Percentiles rank a stretch among this genome's conserved stretches.
Conservation (phyloP, 2,113 vertebrate genomes). For the Protomyctophum bolini region DNA sequence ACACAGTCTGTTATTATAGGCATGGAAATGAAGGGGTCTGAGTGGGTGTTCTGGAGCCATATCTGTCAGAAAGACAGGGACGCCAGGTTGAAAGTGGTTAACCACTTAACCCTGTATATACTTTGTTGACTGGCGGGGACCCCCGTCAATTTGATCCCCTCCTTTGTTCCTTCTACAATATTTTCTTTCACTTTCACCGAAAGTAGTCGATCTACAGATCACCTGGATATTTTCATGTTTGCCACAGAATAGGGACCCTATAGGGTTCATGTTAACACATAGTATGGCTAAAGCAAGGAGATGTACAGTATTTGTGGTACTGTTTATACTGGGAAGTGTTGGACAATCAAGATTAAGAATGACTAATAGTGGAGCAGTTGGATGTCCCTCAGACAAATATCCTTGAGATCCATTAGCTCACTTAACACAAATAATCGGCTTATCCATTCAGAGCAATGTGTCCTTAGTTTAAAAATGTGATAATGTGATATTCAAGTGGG, state of each 20-base stretch:
- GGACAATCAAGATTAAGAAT: slow-evolving; percentile 33
- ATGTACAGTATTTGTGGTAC: too few relatives aligned
- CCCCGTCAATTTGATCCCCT: too few relatives aligned
- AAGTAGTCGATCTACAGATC: too few relatives aligned
- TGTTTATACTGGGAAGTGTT: slow-evolving; percentile 21
- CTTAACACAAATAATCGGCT: slow-evolving; percentile 36
- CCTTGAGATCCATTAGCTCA: slow-evolving; percentile 40
- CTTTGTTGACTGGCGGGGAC: too few relatives aligned
- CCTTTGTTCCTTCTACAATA: too few relatives aligned
- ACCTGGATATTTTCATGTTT: too few relatives aligned
- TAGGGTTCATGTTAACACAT: too few relatives aligned
- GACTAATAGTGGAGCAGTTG: slow-evolving; percentile 23
- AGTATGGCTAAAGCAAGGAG: too few relatives aligned
- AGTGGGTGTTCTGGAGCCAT: neutral
- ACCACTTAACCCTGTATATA: too few relatives aligned
- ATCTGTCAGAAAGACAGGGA: neutral
- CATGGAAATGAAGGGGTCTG: neutral
- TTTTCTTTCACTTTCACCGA: too few relatives aligned
- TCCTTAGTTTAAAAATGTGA: neutral
- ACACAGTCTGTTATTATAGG: neutral
- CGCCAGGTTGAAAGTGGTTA: neutral
- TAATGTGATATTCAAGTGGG: slow-evolving; percentile 1
- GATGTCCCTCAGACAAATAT: slow-evolving; percentile 29
- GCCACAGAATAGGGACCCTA: too few relatives aligned
- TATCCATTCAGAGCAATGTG: slow-evolving; percentile 9